Evolutionary conservation across 2,888 invertebrate genomes (phyloP).

Genomic region (Heteropelma amictum): DNA sequence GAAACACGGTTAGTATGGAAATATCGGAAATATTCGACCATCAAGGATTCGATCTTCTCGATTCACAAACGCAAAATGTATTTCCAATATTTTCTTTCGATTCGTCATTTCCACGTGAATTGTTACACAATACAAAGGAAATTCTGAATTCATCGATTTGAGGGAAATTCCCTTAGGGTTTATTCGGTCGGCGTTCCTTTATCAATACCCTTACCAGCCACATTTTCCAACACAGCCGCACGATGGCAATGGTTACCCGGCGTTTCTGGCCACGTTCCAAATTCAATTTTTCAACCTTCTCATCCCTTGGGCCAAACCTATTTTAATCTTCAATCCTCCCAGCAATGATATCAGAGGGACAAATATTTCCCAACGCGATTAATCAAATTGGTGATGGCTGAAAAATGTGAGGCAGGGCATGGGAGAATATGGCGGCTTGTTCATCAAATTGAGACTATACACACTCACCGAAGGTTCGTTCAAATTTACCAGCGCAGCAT

Average conservation of each 20-base stretch:
- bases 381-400: constrained; percentile 29
- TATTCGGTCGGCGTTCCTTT: neutral
- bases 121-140: neutral
- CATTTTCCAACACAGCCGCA: neutral
- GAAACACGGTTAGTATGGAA: too few species aligned
- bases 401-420: neutral
- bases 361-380: constrained; percentile 39
- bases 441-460: too few species aligned
- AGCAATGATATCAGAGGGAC: constrained; percentile 36
- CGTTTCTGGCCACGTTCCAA: constrained; percentile 45
- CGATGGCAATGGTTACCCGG: constrained; percentile 15
- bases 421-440: too few species aligned
- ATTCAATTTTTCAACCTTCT: constrained; percentile 22
- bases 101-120: neutral
- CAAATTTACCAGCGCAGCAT: constrained; percentile 27
- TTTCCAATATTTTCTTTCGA: neutral
- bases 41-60: neutral
- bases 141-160: neutral
- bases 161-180: neutral
- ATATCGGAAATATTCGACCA: neutral
- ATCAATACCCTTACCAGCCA: neutral
- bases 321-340: constrained; percentile 30
- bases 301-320: neutral
- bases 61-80: neutral
- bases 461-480: constrained; percentile 1